A percentile compares a stretch with the other conserved stretches of the same genome.
Conservation (phyloP, 2,888 invertebrate genomes). For the Eustalomyia histrio region DNA sequence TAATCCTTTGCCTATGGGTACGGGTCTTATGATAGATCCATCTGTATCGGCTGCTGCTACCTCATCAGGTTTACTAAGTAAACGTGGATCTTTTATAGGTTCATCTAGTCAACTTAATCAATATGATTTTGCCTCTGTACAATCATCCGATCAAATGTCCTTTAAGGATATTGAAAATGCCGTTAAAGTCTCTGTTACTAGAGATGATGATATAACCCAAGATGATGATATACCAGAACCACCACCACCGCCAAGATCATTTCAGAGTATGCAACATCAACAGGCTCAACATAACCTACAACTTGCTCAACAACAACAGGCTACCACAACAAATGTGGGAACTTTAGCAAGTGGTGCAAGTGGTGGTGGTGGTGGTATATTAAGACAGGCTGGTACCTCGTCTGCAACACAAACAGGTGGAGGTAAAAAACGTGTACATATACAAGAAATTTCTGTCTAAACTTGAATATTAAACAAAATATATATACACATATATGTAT, state of each 20-base stretch:
- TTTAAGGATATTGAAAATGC: conserved; percentile 77
- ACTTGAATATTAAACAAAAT: conserved; percentile 7
- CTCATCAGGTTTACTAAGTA: conserved; percentile 68
- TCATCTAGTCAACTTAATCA: conserved; percentile 68
- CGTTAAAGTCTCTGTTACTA: conserved; percentile 69
- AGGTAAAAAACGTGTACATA: conserved; percentile 92
- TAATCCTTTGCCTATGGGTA: conserved; percentile 66
- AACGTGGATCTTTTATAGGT: conserved; percentile 72
- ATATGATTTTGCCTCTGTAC: conserved; percentile 73
- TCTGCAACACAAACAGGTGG: conserved; percentile 83
- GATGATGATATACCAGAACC: conserved; percentile 83
- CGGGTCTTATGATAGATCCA: conserved; percentile 48
- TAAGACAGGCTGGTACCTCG: conserved; percentile 81
- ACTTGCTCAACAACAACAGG: conserved; percentile 50
- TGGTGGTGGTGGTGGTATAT: conserved; percentile 82
- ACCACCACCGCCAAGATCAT: conserved; percentile 81
- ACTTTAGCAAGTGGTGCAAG: conserved; percentile 49
- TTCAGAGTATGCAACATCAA: conserved; percentile 76
- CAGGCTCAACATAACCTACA: conserved; percentile 66
- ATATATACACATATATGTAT: no score
- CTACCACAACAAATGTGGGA: conserved; percentile 31
- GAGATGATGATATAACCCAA: conserved; percentile 80
- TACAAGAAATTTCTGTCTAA: conserved; percentile 94
- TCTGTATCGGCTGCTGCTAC: conserved; percentile 32
- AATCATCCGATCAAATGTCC: conserved; percentile 75